Evolutionary conservation across 1,140 invertebrate genomes (phyloP), one percentile per base, ranked within the genome.

Genomic region (Subanguina moxae): DNA sequence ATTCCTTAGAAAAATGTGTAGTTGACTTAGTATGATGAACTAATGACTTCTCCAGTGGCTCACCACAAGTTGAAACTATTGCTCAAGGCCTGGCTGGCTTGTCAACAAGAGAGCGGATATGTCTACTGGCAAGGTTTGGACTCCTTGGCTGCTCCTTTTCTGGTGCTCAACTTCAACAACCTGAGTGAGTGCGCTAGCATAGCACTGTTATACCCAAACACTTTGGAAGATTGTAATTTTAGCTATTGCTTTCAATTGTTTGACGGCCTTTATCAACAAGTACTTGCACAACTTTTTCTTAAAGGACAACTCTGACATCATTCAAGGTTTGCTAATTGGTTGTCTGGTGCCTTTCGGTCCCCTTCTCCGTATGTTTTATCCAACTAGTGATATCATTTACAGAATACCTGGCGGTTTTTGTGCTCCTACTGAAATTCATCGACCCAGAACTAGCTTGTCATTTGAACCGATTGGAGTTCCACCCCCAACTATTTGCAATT

Each of bases 61-160:
- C 94, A 97, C 82, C 85, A 86, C 64, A 94, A 94, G 83, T 88
- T 99, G 59, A 93, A 95, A 82, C 86, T 93, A 58, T 86, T 99
- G 65, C 85, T 99, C 0, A 98, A 98, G 85, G 93, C 94, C 0
- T 98, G 95, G 95, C 89, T 98, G 17, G 87, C 90, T 11, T 52
- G 42, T 8, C 28, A 67, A 57, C 32, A 28, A 28, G 93, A 97
- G 86, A 89, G 91, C 0, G 88, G 95, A 75, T 97, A 97, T 82
- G 95, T 98, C 0, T 99, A 99, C 83, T 99, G 96, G 96, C 95
- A 99, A 86, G 96, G 96, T 1, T 84, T 98, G 17, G 96, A 99
- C 86, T 98, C 94, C 0, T 85, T 99, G 0, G 93, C 91, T 72
- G 94, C 95, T 1, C 95, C 95, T 0, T 98, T 98, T 86, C 85